Evolutionary conservation across 2,888 invertebrate species (phyloP), one percentile per base, ranked within the genome.

Genomic region (Achlya flavicornis): DNA sequence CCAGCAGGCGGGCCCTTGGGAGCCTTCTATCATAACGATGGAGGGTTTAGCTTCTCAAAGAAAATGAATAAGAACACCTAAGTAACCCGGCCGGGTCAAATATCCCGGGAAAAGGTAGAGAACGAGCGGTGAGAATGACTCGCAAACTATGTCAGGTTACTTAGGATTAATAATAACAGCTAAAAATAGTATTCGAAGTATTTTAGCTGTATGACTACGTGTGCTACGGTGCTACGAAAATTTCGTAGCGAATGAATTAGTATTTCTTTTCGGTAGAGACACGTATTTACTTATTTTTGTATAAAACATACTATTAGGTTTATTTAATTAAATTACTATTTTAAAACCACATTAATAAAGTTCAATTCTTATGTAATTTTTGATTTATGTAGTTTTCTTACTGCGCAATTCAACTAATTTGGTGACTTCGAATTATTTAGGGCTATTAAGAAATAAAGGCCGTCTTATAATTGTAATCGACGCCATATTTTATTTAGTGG

Each of bases 51-150:
- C 68, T 78, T 77, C 69, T 71, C 70, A 68, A 66, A 70, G 74
- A 78, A 80, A 83, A 83, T 80, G 80, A 79, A 81, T 76, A 77
- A 81, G 79, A 81, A 75, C 78, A 77, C 77, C 75, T 77, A 19
- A 53, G 53, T 53, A 72, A 79, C 76, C 74, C 75, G 72, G 66
- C 71, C 74, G 67, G 80, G 74, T 79, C 76, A 74, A 77, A 79
- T 78, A 74, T 76, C 76, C 75, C 74, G 73, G 74, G 71, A 70
- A 71, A 73, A 70, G 67, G 43, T 57, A 61, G 57, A 60, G 71
- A 69, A 68, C 63, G 69, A 73, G 66, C 64, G 58, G 67, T 67
- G 71, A 74, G 75, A 76, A 71, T 75, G 74, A 67, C 79, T 76
- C 71, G 64, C 71, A 72, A 76, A 75, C 76, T 76, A 73, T 58